These are phyloP conservation scores for Rhingia rostrata DNA, from an alignment of 2,888 invertebrate genomes.

Conservation along the genomic window DNA sequence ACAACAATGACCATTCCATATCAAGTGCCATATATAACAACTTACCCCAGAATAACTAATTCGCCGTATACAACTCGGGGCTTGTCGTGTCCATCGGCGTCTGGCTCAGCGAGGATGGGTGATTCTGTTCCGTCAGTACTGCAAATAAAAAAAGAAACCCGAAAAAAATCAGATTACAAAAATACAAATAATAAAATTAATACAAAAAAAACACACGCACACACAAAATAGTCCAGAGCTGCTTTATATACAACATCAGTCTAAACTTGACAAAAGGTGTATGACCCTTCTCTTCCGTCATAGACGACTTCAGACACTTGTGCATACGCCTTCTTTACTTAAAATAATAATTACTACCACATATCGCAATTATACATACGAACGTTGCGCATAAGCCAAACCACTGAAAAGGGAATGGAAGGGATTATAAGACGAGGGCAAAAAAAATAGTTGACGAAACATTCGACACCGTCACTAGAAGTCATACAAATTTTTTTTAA, in stretches of 20 bases:
- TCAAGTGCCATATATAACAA: slow-evolving; percentile 26
- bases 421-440: slow-evolving; percentile 45
- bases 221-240: slow-evolving; percentile 39
- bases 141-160: slow-evolving; percentile 78
- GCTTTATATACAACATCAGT: slow-evolving; percentile 22
- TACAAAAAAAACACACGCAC: slow-evolving; percentile 19
- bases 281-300: slow-evolving; percentile 63
- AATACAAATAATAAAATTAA: slow-evolving; percentile 34
- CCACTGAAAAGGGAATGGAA: slow-evolving; percentile 27
- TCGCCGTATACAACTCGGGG: slow-evolving; percentile 95
- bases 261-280: slow-evolving; percentile 60
- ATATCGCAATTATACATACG: slow-evolving; percentile 48
- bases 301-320: slow-evolving; percentile 61
- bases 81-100: slow-evolving; percentile 90
- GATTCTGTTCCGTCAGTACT: slow-evolving; percentile 88
- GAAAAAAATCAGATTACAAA: slow-evolving; percentile 38
- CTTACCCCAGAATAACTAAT: slow-evolving; percentile 96
- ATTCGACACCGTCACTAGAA: slow-evolving; percentile 70
- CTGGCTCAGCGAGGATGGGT: slow-evolving; percentile 89
- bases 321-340: slow-evolving; percentile 23
- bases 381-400: slow-evolving; percentile 12
- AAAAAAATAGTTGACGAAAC: slow-evolving; percentile 43
- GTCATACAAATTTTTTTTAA: slow-evolving; percentile 62
- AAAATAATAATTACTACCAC: slow-evolving; percentile 50
- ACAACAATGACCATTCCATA: no score